phyloP scores from a whole-genome alignment of 2,888 invertebrate species.

The Cantharis lateralis region DNA sequence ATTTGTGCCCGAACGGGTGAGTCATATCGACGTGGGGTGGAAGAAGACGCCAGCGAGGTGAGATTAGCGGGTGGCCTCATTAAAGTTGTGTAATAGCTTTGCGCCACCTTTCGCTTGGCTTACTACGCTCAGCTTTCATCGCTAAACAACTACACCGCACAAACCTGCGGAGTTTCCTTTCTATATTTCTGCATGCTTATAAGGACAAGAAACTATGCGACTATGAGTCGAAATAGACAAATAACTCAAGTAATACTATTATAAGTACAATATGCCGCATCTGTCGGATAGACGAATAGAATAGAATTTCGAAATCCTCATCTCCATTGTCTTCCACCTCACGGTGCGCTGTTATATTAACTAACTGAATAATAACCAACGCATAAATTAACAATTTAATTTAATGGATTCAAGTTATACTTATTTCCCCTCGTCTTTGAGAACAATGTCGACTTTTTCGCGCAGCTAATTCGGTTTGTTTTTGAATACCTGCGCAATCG shows the following conservation, averaged over 20 bases:
- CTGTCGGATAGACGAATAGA: constrained; percentile 1
- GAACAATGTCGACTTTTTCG: constrained; percentile 35
- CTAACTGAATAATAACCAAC: constrained; percentile 40
- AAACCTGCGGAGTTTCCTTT: constrained; percentile 38
- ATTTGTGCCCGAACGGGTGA: constrained; percentile 47
- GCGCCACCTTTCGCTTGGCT: constrained; percentile 51
- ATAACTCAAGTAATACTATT: not conserved
- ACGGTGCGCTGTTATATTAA: constrained; percentile 37
- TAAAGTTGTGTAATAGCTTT: constrained; percentile 56
- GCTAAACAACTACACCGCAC: constrained; percentile 41
- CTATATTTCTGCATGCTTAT: constrained; percentile 8
- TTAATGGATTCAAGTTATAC: constrained; percentile 38
- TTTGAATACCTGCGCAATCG: constrained; percentile 46
- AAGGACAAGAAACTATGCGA: constrained; percentile 21
- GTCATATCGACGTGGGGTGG: constrained; percentile 35
- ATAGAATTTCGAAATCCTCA: constrained; percentile 22
- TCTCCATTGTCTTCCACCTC: constrained; percentile 29
- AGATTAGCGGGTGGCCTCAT: constrained; percentile 53
- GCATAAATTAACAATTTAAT: constrained; percentile 41
- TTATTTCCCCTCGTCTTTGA: constrained; percentile 29
- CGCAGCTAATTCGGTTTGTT: constrained; percentile 43
- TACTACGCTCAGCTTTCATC: constrained; percentile 46
- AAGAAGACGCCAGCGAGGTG: constrained; percentile 42
- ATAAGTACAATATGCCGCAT: not conserved
- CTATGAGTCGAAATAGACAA: not conserved